These are phyloP conservation scores for Notothenia coriiceps DNA, from an alignment of 2,113 vertebrate species.

Conservation along the genomic window DNA sequence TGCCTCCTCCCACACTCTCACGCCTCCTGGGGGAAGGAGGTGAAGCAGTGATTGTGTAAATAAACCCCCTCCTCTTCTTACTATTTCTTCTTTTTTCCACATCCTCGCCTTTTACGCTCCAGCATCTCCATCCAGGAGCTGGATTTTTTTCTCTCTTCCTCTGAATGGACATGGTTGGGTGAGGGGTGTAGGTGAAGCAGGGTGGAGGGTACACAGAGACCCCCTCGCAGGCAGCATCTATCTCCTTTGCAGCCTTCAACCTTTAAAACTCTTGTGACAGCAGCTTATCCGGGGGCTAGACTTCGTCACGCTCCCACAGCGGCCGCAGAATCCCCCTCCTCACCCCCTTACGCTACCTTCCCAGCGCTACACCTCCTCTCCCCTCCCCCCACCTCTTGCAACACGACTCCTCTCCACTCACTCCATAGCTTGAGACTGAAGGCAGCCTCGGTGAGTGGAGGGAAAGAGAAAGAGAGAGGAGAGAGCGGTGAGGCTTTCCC, in stretches of 20 bases:
- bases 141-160: constrained; percentile 5
- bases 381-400: constrained; percentile 33
- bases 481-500: constrained; percentile 64
- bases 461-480: constrained; percentile 20
- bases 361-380: background rate
- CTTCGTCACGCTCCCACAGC: constrained; percentile 64
- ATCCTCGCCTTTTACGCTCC: background rate
- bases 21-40: constrained; percentile 50
- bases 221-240: constrained; percentile 11
- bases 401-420: constrained; percentile 64
- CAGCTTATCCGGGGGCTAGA: constrained; percentile 61
- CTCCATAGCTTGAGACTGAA: constrained; percentile 63
- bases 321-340: constrained; percentile 37
- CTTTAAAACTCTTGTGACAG: constrained; percentile 54
- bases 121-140: constrained; percentile 2
- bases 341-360: constrained; percentile 37
- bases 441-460: constrained; percentile 54
- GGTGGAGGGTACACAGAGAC: background rate
- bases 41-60: constrained; percentile 55
- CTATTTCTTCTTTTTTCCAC: background rate
- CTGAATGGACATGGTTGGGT: constrained; percentile 6
- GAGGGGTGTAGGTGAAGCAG: constrained; percentile 7
- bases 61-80: constrained; percentile 21
- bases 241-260: constrained; percentile 33
- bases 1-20: constrained; percentile 38